Evolutionary conservation across 2,797 vertebrate species (phyloP), one percentile per base, ranked within the genome.

Genomic region (Lepilemur ruficaudatus): DNA sequence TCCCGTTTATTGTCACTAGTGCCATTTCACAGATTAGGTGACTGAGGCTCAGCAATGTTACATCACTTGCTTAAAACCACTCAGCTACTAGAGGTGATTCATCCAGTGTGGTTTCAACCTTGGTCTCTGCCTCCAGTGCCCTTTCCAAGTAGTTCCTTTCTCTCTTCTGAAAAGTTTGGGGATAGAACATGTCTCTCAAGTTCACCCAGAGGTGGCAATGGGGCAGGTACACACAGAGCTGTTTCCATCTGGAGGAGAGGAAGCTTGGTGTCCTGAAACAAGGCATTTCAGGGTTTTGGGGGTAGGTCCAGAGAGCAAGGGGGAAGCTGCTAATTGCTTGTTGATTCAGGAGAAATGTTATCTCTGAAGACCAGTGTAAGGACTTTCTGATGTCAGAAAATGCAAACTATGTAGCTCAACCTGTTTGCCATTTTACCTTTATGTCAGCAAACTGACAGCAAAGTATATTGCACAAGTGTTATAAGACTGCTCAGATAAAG

Each of bases 301-400:
- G 50, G 65, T 32, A 28, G 41, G 38, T 90, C 61, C 18, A 1
- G 57, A 57, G 57, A 85, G 20, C 52, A 4, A 79, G 15, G 25
- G 80, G 52, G 50, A 48, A 67, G 8, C 41, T 87, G 50, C 89
- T 92, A 38, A 90, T 73, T 89, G 87, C 76, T 91, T 75, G 70
- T 63, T 83, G 65, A 88, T 80, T 84, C 59, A 35, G 80, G 57
- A 87, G 83, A 89, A 50, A 81, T 4, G 41, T 82, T 82, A 81
- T 93, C 83, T 84, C 90, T 11, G 55, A 8, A 7, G n/a, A 69
- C 52, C 17, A 23, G 13, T 4, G 15, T 8, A n/a, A 43, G 75
- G 59, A 35, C 72, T 69, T 57, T 78, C 55, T 63, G 85, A 61
- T 46, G 89, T 88, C 63, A 78, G 80, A 91, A 95, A 95, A 95